Evolutionary conservation across 2,797 vertebrate species (phyloP).

Genomic region (Nasua narica): DNA sequence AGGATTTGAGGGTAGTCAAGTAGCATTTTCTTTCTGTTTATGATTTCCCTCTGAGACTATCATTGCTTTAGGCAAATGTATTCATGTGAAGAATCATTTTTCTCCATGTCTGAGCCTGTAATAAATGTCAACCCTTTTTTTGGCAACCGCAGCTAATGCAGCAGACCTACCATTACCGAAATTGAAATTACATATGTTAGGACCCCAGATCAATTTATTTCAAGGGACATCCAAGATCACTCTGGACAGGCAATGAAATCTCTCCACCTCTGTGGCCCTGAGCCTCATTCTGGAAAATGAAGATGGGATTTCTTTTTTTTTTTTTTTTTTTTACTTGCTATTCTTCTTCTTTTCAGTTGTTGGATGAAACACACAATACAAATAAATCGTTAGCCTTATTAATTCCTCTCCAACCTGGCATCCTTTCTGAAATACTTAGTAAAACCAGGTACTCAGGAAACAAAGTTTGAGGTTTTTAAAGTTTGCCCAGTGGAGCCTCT

Average conservation of each 20-base stretch:
- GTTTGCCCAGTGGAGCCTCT: background rate
- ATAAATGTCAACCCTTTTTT: slow-evolving; percentile 63
- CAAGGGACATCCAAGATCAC: slow-evolving; percentile 17
- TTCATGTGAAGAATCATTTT: slow-evolving; percentile 66
- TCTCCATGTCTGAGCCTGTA: slow-evolving; percentile 47
- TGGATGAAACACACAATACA: background rate
- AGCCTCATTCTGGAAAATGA: slow-evolving; percentile 39
- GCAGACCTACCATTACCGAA: slow-evolving; percentile 45
- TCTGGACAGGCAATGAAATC: slow-evolving; percentile 31
- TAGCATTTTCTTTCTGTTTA: slow-evolving; percentile 52
- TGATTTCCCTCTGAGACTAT: slow-evolving; percentile 39
- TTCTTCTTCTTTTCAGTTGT: background rate
- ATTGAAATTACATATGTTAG: slow-evolving; percentile 62
- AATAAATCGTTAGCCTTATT: background rate
- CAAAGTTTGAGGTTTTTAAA: slow-evolving; percentile 8
- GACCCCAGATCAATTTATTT: slow-evolving; percentile 52
- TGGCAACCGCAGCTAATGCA: slow-evolving; percentile 10
- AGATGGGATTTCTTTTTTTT: background rate
- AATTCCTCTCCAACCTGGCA: background rate
- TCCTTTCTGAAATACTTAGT: background rate
- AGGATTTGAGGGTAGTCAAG: background rate
- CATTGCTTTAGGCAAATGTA: slow-evolving; percentile 59
- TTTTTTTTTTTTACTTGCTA: background rate
- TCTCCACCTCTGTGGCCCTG: background rate
- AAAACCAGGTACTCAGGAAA: background rate